Base-by-base conservation (phyloP, 2,797 vertebrate species). In the Peromyscus aztecus region DNA sequence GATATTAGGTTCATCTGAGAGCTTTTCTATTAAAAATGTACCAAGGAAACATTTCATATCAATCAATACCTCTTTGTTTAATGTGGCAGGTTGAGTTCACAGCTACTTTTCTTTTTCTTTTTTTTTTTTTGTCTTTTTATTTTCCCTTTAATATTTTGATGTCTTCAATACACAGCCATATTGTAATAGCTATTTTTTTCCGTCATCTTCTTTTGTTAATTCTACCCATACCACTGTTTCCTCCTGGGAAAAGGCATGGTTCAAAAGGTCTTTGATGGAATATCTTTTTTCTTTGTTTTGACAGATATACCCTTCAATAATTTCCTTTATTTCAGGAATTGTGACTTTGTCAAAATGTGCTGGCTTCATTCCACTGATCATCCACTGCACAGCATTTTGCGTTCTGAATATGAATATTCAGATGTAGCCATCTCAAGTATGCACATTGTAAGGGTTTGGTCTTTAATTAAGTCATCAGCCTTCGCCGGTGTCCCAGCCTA, bases 381-480 rank as follows among this genome's bases (percentile, higher is more conserved):
- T n/a, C n/a, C n/a, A n/a, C 99, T 99, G 99, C 96, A 99, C 99
- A 3, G 99, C 99, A 93, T 99, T 99, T 97, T 99, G 99, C 99
- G 99, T 98, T 99, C 99, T n/a, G 99, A 99, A 98, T 99, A 99
- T 83, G 99, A 99, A 98, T 99, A 99, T 97, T 99, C 99, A 43
- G 99, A 99, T 16, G 99, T 99, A 94, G 99, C 99, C 99, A 99
- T 99, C 99, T 99, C 99, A 99, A 99, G 99, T 99, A 99, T 99
- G 98, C 99, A 99, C 99, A n/a, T n/a, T n/a, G n/a, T n/a, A n/a
- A n/a, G n/a, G n/a, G n/a, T n/a, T n/a, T n/a, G n/a, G n/a, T n/a
- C n/a, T n/a, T n/a, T n/a, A n/a, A n/a, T n/a, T n/a, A n/a, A n/a
- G n/a, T n/a, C n/a, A n/a, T n/a, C n/a, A n/a, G n/a, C n/a, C n/a